Conservation (phyloP, 2,888 invertebrate genomes). For the Lasioglossum marginatum region DNA sequence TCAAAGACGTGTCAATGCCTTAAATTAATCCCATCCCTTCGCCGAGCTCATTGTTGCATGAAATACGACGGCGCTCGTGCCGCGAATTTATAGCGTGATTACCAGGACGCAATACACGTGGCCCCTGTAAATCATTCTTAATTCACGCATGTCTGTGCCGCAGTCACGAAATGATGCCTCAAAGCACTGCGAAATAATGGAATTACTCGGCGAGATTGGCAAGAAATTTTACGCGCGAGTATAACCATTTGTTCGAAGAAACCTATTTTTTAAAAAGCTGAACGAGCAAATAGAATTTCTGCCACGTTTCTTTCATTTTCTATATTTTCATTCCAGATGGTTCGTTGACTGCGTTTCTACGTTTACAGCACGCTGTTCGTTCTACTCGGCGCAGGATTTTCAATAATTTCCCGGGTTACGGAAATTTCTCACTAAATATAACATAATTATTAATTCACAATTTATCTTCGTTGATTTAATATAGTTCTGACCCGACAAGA, state of each 20-base stretch:
- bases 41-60: conserved; percentile 42
- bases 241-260: not conserved
- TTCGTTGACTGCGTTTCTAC: not conserved
- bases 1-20: conserved; percentile 52
- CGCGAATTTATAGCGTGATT: conserved; percentile 51
- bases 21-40: conserved; percentile 43
- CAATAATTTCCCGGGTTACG: not conserved
- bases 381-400: not conserved
- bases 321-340: not conserved
- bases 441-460: not conserved
- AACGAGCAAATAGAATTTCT: not conserved
- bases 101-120: conserved; percentile 43
- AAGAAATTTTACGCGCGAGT: not conserved
- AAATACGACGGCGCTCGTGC: conserved; percentile 44
- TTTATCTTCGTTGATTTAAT: not conserved
- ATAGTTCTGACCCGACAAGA: not conserved
- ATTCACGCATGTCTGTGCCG: conserved; percentile 24
- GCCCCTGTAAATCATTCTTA: conserved; percentile 47
- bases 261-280: not conserved
- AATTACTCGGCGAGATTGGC: conserved; percentile 16
- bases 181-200: conserved; percentile 17
- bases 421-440: not conserved
- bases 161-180: conserved; percentile 20
- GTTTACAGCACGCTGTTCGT: not conserved
- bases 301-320: not conserved